Evolutionary conservation across 53 echinoderm and acorn worm species (phyloP), one percentile per base, ranked within the genome.

Genomic region (Astropecten irregularis): DNA sequence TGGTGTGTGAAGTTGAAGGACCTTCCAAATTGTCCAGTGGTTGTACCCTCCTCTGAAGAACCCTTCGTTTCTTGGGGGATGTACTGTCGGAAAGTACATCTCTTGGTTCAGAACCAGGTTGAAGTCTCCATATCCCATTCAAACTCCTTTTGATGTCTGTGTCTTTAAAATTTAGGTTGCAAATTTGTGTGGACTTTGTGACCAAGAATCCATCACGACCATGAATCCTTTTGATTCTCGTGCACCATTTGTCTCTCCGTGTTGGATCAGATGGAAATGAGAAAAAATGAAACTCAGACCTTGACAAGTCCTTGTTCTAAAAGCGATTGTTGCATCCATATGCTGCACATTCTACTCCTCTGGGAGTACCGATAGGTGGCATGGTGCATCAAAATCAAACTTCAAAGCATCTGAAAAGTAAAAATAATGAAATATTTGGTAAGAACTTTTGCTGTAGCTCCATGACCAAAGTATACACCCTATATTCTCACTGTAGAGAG

Each of bases 341-440:
- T 68, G 68, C 68, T 2, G 46, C 68, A 68, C 68, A 68, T 68
- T 68, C 68, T 44, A 68, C 68, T 68, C 68, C 68, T 68, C 68
- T 40, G 20, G 68, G 44, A 62, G 34, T 62, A 33, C 34, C 59
- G 3, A 26, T 18, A 34, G 34, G 63, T 68, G 68, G 68, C 68
- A 68, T 68, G 68, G 46, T 42, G 68, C 25, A 68, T 10, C 48
- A 69, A 46, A 69, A n/a, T n/a, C n/a, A n/a, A n/a, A n/a, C n/a
- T n/a, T n/a, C n/a, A n/a, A n/a, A n/a, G n/a, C n/a, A n/a, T n/a
- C n/a, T n/a, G n/a, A n/a, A n/a, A n/a, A n/a, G n/a, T n/a, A n/a
- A n/a, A n/a, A n/a, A n/a, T n/a, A n/a, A n/a, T n/a, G n/a, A n/a
- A n/a, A n/a, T n/a, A n/a, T n/a, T n/a, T n/a, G n/a, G n/a, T n/a